Evolutionary conservation across 2,888 invertebrate species (phyloP).

Genomic region (Trissonchulus sp.): DNA sequence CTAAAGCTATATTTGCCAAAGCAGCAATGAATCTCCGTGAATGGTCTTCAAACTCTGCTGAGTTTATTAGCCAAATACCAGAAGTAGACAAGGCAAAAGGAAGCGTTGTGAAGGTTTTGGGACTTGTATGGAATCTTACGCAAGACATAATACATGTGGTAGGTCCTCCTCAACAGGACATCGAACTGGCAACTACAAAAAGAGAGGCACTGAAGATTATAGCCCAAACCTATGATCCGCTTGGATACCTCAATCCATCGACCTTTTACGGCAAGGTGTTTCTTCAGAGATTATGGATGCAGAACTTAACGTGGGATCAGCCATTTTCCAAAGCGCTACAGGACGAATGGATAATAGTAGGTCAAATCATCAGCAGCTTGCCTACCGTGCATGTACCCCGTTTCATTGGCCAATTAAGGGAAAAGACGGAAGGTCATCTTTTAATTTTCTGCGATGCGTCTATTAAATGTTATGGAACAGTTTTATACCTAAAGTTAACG

Average conservation of each 20-base stretch:
- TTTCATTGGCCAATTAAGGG: no score
- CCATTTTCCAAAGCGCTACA: no score
- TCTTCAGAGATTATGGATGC: conserved; percentile 41
- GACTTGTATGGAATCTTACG: conserved; percentile 11
- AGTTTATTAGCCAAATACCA: no score
- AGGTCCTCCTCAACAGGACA: no score
- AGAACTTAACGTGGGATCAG: conserved; percentile 40
- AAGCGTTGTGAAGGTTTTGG: not conserved
- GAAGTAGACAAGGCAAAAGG: not conserved
- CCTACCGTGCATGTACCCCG: no score
- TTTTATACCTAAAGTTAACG: conserved; percentile 34
- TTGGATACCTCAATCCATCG: conserved; percentile 35
- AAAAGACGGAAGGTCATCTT: no score
- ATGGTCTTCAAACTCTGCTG: no score
- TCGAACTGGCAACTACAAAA: conserved; percentile 31
- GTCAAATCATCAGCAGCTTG: no score
- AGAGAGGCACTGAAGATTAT: conserved; percentile 33
- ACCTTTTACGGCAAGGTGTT: conserved; percentile 37
- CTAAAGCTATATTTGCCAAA: conserved; percentile 31
- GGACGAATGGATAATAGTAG: no score
- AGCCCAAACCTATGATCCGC: conserved; percentile 36
- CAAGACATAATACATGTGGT: no score
- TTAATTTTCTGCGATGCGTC: conserved; percentile 41
- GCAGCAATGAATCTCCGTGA: no score
- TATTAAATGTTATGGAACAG: conserved; percentile 37